A percentile compares a stretch with the other conserved stretches of the same genome.
Evolutionary conservation across 2,113 vertebrate genomes (phyloP).

Genomic region (Gnathonemus echidnorhynchus): DNA sequence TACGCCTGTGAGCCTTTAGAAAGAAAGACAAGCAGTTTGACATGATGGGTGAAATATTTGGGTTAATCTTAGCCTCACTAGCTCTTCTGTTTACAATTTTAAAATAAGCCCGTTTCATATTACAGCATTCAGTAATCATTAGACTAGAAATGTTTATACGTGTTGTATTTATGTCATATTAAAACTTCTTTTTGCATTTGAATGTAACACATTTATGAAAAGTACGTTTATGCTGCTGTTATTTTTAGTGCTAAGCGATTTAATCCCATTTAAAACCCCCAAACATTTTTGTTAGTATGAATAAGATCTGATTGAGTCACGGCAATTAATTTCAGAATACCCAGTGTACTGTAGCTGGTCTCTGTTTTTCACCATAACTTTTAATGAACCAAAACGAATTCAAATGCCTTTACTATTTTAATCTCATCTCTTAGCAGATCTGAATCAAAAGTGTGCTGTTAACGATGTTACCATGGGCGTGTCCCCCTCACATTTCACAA

Average conservation of each 20-base stretch:
- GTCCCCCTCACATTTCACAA: too few species aligned
- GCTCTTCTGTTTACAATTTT: background rate
- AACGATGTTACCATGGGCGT: background rate
- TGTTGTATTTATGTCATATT: background rate
- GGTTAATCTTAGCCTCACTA: background rate
- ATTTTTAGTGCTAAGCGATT: background rate
- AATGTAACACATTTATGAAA: background rate
- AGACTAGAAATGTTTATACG: background rate
- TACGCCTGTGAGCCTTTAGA: background rate
- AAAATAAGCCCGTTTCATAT: background rate
- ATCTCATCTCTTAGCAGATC: background rate
- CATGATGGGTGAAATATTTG: background rate
- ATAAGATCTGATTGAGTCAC: background rate
- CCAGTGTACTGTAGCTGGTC: background rate
- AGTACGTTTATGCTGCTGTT: background rate
- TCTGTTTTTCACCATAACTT: background rate
- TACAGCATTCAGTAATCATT: background rate
- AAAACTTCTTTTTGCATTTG: background rate
- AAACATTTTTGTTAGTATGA: background rate
- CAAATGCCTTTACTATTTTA: background rate
- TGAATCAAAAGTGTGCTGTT: background rate
- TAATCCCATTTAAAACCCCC: background rate
- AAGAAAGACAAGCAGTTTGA: background rate
- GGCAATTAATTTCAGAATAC: background rate
- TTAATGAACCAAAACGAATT: background rate